Percentiles rank a stretch among this genome's conserved stretches.
Conservation (phyloP, 2,888 invertebrate genomes). For the Cactoblastis cactorum region DNA sequence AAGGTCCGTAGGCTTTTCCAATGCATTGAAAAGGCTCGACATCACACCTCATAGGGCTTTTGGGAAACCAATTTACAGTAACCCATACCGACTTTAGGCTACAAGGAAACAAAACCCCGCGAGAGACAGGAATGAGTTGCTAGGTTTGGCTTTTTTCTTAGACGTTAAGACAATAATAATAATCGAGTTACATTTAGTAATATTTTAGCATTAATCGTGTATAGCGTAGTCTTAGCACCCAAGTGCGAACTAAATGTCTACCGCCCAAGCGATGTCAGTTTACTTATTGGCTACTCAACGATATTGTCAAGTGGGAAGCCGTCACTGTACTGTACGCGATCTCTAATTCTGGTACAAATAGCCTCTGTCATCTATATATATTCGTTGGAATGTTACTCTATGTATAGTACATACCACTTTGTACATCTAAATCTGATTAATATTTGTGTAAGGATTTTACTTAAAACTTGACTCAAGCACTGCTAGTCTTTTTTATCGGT, state of each 20-base stretch:
- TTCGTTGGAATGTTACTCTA: not conserved
- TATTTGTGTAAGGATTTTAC: too few relatives aligned
- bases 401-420: too few relatives aligned
- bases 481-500: too few relatives aligned
- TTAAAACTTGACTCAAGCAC: too few relatives aligned
- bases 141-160: not conserved
- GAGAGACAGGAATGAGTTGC: not conserved
- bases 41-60: too few relatives aligned
- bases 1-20: too few relatives aligned
- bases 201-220: not conserved
- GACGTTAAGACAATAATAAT: not conserved
- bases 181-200: not conserved
- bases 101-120: not conserved
- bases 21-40: too few relatives aligned
- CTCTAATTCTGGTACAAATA: conserved; percentile 24
- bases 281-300: not conserved
- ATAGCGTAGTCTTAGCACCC: not conserved
- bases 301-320: conserved; percentile 3
- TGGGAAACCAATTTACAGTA: too few relatives aligned
- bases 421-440: too few relatives aligned
- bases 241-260: not conserved
- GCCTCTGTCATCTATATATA: not conserved
- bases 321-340: conserved; percentile 39
- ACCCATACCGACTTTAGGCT: too few relatives aligned
- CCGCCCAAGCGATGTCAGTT: not conserved